Base-by-base conservation (phyloP, 2,888 invertebrate genomes). In the Drosophila yooni region DNA sequence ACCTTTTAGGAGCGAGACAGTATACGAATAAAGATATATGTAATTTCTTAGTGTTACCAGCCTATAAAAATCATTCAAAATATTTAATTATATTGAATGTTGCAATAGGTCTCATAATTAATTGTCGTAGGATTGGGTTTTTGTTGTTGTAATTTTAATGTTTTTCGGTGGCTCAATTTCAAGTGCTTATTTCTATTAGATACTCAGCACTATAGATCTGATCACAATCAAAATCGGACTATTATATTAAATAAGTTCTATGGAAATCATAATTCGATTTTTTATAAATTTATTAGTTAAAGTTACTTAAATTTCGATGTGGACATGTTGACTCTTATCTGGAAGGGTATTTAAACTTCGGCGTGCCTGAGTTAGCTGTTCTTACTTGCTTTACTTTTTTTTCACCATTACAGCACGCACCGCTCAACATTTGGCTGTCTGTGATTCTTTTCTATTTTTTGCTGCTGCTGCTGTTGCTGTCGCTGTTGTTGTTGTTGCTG, bases 401-500 rank as follows among this genome's bases (percentile, higher is more conserved):
- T 83, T 67, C 78, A 78, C 81, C 77, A 86, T 89, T 89, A 78
- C 80, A 86, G 72, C 87, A 89, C 76, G 82, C 77, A 82, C 72
- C 87, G 84, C 85, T 79, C 82, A 88, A 80, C 88, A 84, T 89
- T 89, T 77, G 84, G 89, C 57, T 84, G 84, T 85, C 89, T 88
- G 89, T 88, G 85, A 85, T 81, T 81, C 72, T 80, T 71, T 70
- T 80, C 64, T 54, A 36, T 27, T 38, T 56, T 56, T 63, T 65
- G 66, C 2, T 50, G 63, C 40, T 69, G 52, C 70, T 75, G 46
- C 2, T n/a, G 38, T 0, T 40, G 40, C 0, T 40, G 40, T 1
- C 21, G 40, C 5, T 43, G 11, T 43, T 52, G 59, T 11, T 54
- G 54, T 2, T 40, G 50, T 5, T 63, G 65, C 1, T 51, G 64